Evolutionary conservation across 2,888 invertebrate species (phyloP), one percentile per base, ranked within the genome.

Genomic region (Drosophila paranaensis): DNA sequence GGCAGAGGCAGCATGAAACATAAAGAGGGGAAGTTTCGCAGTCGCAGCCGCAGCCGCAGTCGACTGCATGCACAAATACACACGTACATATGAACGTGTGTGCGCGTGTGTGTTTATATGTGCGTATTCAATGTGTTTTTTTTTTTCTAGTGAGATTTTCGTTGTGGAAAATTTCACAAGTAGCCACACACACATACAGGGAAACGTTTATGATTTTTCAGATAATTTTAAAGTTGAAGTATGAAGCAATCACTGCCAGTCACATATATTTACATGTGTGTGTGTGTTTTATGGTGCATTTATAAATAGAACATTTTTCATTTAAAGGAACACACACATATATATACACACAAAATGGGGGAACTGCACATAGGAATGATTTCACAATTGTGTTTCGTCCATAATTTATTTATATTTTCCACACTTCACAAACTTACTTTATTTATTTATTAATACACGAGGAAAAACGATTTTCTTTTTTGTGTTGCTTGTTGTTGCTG

Each of bases 21-120:
- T 87, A 84, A 89, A 87, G 73, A 88, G 81, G 81, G 86, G 88
- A 86, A 88, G 86, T 89, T 89, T 78, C 66, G 77, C 88, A 74
- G 77, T 42, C 74, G 61, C 66, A 43, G 77, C 39, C 74, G 61
- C 63, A 40, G 77, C 39, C 74, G 61, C 63, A 37, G 63, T 78
- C 68, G 60, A 62, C 79, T 81, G 74, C 74, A 68, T 67, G 51
- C 67, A 81, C 79, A 73, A 60, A 43, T 14, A 50, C 63, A 76
- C 76, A 67, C 57, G 37, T 61, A 46, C n/a, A 45, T 16, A 48
- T 39, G 9, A 11, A 51, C 56, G 48, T 53, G 37, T 46, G 27
- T 46, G 25, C 14, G 20, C 6, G 20, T 20, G 25, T 46, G 46
- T 46, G 46, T 4, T 46, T 46, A 43, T 48, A 30, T 48, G 57